Conservation (phyloP, 1,140 invertebrate genomes). For the Drosophila sucinea region DNA sequence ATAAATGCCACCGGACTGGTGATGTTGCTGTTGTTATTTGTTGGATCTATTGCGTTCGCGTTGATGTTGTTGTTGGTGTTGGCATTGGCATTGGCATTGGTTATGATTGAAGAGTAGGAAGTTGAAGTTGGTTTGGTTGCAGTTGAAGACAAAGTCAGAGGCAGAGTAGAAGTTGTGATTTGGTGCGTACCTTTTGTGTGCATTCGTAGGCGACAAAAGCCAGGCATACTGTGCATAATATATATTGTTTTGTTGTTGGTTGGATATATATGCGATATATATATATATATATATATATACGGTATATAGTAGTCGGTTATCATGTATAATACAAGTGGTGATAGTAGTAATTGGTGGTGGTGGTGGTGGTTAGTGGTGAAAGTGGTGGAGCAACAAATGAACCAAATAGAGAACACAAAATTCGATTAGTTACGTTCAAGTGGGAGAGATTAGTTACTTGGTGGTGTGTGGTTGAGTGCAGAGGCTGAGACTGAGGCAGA, state of each 20-base stretch:
- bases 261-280: constrained; percentile 47
- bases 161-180: constrained; percentile 79
- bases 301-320: constrained; percentile 55
- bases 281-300: constrained; percentile 45
- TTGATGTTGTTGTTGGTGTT: constrained; percentile 11
- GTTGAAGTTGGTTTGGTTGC: constrained; percentile 68
- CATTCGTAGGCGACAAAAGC: constrained; percentile 98
- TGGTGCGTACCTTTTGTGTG: constrained; percentile 93
- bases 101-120: constrained; percentile 57
- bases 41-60: constrained; percentile 7
- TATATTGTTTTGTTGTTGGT: constrained; percentile 46
- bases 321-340: constrained; percentile 72
- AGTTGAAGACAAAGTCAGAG: constrained; percentile 79
- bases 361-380: constrained; percentile 10
- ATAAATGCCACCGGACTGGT: constrained; percentile 93
- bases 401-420: constrained; percentile 55
- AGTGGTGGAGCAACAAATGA: constrained; percentile 39
- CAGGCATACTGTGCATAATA: constrained; percentile 92
- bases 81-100: constrained; percentile 3
- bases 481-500: constrained; percentile 10
- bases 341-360: constrained; percentile 3
- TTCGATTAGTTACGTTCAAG: constrained; percentile 16
- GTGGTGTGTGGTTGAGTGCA: constrained; percentile 17
- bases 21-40: constrained; percentile 41
- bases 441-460: constrained; percentile 13